Percentiles rank a stretch among this genome's conserved stretches.
phyloP scores from a whole-genome alignment of 2,113 vertebrate species.

The Silurus asotus region DNA sequence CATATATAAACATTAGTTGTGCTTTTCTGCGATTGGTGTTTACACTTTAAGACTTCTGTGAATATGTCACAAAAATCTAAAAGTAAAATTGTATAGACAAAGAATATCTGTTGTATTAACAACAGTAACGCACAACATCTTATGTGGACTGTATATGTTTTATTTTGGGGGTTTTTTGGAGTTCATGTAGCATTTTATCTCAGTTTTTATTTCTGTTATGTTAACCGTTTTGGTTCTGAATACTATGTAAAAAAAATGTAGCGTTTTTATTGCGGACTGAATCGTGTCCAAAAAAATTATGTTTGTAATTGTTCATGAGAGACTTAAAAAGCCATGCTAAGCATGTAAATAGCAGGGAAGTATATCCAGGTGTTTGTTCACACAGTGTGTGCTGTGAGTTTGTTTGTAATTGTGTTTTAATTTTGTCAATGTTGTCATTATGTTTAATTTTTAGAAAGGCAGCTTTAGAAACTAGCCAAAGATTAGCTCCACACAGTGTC shows the following conservation, averaged over 20 bases:
- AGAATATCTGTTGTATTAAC: slow-evolving; percentile 22
- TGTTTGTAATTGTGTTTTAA: slow-evolving; percentile 18
- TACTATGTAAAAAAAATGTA: slow-evolving; percentile 55
- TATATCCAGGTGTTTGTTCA: slow-evolving; percentile 12
- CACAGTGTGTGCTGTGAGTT: slow-evolving; percentile 15
- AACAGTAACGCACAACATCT: neutral
- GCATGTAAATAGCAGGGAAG: slow-evolving; percentile 7
- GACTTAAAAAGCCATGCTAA: neutral
- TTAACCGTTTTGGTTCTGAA: slow-evolving; percentile 16
- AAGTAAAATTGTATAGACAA: neutral
- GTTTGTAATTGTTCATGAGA: slow-evolving; percentile 1
- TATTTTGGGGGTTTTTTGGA: neutral
- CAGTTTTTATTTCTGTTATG: slow-evolving; percentile 26
- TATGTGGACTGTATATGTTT: neutral
- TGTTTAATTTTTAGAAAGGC: slow-evolving; percentile 34
- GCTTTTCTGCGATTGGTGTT: neutral
- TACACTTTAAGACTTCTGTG: neutral
- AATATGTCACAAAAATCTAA: neutral
- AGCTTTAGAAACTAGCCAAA: slow-evolving; percentile 62
- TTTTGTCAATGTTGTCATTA: neutral
- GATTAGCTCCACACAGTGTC: slow-evolving; percentile 33
- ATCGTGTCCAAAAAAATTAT: neutral
- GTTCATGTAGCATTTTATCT: slow-evolving; percentile 63
- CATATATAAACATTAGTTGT: neutral
- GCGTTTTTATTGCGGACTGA: slow-evolving; percentile 11